Evolutionary conservation across 2,113 vertebrate species (phyloP), one percentile per base, ranked within the genome.

Genomic region (Circaetus gallicus): DNA sequence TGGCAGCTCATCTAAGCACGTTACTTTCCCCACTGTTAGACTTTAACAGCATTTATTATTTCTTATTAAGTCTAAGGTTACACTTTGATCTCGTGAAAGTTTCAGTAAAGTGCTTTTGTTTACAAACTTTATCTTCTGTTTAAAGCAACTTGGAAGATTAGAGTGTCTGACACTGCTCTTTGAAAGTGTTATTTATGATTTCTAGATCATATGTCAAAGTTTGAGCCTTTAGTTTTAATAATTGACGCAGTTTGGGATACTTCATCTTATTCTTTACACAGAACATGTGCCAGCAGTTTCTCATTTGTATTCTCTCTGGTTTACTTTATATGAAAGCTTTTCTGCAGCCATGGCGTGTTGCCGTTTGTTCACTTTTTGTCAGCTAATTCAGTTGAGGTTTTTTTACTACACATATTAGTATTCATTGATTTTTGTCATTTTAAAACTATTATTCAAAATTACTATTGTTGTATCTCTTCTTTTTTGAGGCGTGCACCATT

Each of bases 371-470:
- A 93, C 31, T 91, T 95, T 96, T 93, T 94, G 81, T 91, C 95
- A 96, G 92, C 58, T 96, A 96, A 97, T 96, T 96, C 74, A 73
- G 53, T 55, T 87, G 83, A 96, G 45, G 16, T 29, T 82, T 95
- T 95, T 95, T 93, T 88, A 94, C 87, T 88, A 82, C 62, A 59
- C 66, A 36, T 94, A 96, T 95, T 95, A 97, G 95, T 88, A 95
- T 96, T 94, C 92, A 96, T 97, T 93, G 95, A 94, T 95, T 96
- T 96, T 97, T 96, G 70, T 96, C 34, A 95, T 88, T 96, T 96
- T 66, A 81, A 96, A 97, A 95, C 71, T 94, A 86, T 96, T 96
- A 90, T 92, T 96, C 93, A 93, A 96, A 97, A 96, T 95, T 94
- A 89, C 55, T 93, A 83, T 94, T 90, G 87, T 85, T 94, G 45